Percentiles rank a stretch among this genome's conserved stretches.
Evolutionary conservation across 2,888 invertebrate genomes (phyloP).

Genomic region (Oscheius sp.): DNA sequence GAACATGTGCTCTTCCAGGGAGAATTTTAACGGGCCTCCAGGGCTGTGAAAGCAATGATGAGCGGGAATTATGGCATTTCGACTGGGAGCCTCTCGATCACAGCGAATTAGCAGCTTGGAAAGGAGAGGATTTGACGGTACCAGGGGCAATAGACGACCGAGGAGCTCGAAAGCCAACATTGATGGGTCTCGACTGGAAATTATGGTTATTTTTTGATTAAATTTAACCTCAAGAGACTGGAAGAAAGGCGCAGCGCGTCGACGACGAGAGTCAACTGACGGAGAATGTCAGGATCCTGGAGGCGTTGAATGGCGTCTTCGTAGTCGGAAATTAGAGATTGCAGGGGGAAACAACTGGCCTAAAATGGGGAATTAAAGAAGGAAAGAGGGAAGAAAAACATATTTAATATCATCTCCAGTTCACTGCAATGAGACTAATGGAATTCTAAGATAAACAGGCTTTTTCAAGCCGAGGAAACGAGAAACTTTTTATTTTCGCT

Average conservation of each 20-base stretch:
- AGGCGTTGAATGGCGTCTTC: slow-evolving; percentile 82
- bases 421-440: too few species aligned
- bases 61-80: slow-evolving; percentile 90
- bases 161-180: slow-evolving; percentile 95
- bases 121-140: slow-evolving; percentile 83
- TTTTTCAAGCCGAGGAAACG: too few species aligned
- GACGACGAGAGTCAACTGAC: slow-evolving; percentile 90
- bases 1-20: slow-evolving; percentile 96
- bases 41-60: slow-evolving; percentile 95
- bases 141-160: slow-evolving; percentile 91
- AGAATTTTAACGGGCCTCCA: slow-evolving; percentile 98
- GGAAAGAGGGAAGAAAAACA: too few species aligned
- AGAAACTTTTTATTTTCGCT: too few species aligned
- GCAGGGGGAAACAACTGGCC: slow-evolving; percentile 84
- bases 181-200: slow-evolving; percentile 81
- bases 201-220: neutral
- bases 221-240: slow-evolving; percentile 76
- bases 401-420: too few species aligned
- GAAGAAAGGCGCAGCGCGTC: slow-evolving; percentile 93
- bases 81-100: slow-evolving; percentile 83
- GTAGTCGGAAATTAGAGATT: slow-evolving; percentile 92
- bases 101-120: slow-evolving; percentile 89
- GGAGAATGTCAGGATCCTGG: slow-evolving; percentile 77
- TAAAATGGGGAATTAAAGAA: too few species aligned
- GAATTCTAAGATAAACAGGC: too few species aligned